phyloP scores from a whole-genome alignment of 2,888 invertebrate species.

The Chouioia cunea region DNA sequence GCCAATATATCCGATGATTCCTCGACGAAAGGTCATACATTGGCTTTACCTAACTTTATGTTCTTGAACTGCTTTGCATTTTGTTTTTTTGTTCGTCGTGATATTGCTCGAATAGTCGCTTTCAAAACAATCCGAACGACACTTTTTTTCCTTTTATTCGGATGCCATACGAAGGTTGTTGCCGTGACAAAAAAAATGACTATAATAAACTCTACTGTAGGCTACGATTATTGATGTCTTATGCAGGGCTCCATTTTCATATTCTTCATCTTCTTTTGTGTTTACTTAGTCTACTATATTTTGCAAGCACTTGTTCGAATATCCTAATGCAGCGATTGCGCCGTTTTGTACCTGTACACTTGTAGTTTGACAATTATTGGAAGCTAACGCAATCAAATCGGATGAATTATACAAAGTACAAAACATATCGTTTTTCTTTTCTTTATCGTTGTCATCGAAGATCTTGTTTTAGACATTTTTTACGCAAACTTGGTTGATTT shows the following conservation, averaged over 20 bases:
- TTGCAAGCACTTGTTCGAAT: too few relatives aligned
- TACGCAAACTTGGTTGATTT: too few relatives aligned
- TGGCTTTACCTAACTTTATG: not conserved
- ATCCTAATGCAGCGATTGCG: too few relatives aligned
- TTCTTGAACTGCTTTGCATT: not conserved
- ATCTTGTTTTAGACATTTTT: too few relatives aligned
- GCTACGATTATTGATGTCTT: slow-evolving; percentile 37
- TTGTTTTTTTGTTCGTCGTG: not conserved
- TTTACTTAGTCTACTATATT: too few relatives aligned
- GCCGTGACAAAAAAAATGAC: slow-evolving; percentile 34
- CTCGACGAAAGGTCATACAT: slow-evolving; percentile 13
- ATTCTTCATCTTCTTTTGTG: slow-evolving; percentile 20
- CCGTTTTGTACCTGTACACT: too few relatives aligned
- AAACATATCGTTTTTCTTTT: slow-evolving; percentile 58
- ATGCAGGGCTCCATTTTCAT: slow-evolving; percentile 54
- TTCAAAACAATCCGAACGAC: slow-evolving; percentile 33
- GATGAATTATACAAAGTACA: slow-evolving; percentile 56
- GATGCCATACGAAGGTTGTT: slow-evolving; percentile 29
- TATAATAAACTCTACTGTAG: slow-evolving; percentile 38
- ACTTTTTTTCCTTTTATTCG: too few relatives aligned
- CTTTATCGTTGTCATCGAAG: slow-evolving; percentile 54
- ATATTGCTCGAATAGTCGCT: slow-evolving; percentile 22
- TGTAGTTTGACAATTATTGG: not conserved
- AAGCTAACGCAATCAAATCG: not conserved
- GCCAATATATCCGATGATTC: slow-evolving; percentile 22